phyloP scores from a whole-genome alignment of 2,888 invertebrate species.

The Drosophila barbarae region DNA sequence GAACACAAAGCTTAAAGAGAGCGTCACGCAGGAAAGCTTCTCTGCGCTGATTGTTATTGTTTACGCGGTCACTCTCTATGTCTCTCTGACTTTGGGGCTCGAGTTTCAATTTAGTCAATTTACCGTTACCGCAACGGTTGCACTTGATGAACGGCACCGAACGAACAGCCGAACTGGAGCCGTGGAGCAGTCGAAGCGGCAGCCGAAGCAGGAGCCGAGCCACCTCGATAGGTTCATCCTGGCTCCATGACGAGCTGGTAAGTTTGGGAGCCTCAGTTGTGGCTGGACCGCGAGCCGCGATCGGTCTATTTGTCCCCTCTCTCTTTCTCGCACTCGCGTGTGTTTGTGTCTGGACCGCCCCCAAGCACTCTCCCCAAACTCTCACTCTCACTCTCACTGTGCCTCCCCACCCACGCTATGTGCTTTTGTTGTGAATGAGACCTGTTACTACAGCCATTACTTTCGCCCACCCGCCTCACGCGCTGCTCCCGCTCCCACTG shows the following conservation, averaged over 20 bases:
- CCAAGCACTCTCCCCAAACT: slow-evolving; percentile 12
- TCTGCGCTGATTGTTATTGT: slow-evolving; percentile 23
- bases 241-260: slow-evolving; percentile 63
- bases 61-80: slow-evolving; percentile 2
- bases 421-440: slow-evolving; percentile 34
- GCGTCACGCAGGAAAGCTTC: slow-evolving; percentile 53
- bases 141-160: slow-evolving; percentile 61
- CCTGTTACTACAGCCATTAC: slow-evolving; percentile 29
- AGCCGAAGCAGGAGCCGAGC: slow-evolving; percentile 41
- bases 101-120: slow-evolving; percentile 72
- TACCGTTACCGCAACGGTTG: slow-evolving; percentile 65
- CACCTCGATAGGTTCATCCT: slow-evolving; percentile 63
- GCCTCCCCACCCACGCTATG: slow-evolving; percentile 49
- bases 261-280: slow-evolving; percentile 57
- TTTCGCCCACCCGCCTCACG: slow-evolving; percentile 8
- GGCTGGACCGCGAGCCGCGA: slow-evolving; percentile 49
- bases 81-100: slow-evolving; percentile 38
- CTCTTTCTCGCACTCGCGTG: slow-evolving; percentile 9
- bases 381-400: slow-evolving; percentile 1
- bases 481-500: neutral
- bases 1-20: slow-evolving; percentile 66
- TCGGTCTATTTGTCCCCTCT: slow-evolving; percentile 34
- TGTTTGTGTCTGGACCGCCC: too few relatives aligned
- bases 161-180: slow-evolving; percentile 24
- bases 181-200: slow-evolving; percentile 23